These are phyloP conservation scores for Gasteruption jaculator DNA, from an alignment of 2,888 invertebrate species.

Conservation along the genomic window DNA sequence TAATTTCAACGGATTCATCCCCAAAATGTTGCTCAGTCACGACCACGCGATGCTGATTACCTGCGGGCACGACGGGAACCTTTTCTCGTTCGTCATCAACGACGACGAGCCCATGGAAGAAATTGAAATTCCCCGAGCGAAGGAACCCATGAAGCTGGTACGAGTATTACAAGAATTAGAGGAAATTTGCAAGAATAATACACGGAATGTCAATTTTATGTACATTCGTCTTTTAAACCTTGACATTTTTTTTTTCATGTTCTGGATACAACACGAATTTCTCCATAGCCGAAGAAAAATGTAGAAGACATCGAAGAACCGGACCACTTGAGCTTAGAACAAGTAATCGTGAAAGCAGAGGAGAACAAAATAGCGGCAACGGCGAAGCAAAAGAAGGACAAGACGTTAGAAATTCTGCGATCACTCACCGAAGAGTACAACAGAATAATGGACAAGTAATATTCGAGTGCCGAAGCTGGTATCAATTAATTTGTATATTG, in stretches of 20 bases:
- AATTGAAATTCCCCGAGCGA: constrained; percentile 19
- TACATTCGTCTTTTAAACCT: too few relatives aligned
- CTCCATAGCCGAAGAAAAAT: constrained; percentile 14
- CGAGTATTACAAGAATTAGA: too few relatives aligned
- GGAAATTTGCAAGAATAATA: too few relatives aligned
- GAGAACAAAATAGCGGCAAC: constrained; percentile 60
- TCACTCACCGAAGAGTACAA: constrained; percentile 59
- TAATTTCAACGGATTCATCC: constrained; percentile 64
- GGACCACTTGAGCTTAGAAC: constrained; percentile 57
- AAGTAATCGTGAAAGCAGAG: constrained; percentile 67
- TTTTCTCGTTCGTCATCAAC: constrained; percentile 61
- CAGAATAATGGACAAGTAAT: constrained; percentile 56
- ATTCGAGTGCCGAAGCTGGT: too few relatives aligned
- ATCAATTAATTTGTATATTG: constrained; percentile 18
- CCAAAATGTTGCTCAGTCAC: constrained; percentile 60
- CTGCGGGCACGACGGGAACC: constrained; percentile 72
- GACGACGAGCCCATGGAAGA: constrained; percentile 19
- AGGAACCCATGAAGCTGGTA: constrained; percentile 20
- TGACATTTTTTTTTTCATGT: constrained; percentile 1
- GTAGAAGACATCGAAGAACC: constrained; percentile 49
- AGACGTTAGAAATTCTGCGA: constrained; percentile 56
- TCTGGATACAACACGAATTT: neutral
- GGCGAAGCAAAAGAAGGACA: constrained; percentile 62
- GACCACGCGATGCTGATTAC: constrained; percentile 60
- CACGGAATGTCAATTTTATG: too few relatives aligned